A percentile compares a stretch with the other conserved stretches of the same genome.
Conservation (phyloP, 2,888 invertebrate genomes). For the Volucella inflata region DNA sequence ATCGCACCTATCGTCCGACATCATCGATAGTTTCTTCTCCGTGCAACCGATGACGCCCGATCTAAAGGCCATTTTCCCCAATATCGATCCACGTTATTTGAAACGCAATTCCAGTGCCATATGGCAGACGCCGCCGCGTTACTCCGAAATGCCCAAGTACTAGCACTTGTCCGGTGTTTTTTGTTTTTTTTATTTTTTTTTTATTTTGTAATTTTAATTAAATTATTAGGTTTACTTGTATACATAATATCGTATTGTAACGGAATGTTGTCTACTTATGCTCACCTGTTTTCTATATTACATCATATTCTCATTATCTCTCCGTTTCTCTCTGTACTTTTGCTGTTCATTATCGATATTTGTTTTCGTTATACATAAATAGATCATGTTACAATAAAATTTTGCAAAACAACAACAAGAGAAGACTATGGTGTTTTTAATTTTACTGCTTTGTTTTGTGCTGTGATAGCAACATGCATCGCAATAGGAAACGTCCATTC, state of each 20-base stretch:
- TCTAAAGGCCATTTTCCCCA: slow-evolving; percentile 88
- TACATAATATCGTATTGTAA: slow-evolving; percentile 24
- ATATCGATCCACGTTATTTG: slow-evolving; percentile 87
- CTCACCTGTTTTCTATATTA: slow-evolving; percentile 27
- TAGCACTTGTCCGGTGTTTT: slow-evolving; percentile 64
- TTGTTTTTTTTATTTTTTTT: background rate
- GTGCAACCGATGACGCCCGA: slow-evolving; percentile 87
- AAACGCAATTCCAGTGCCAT: slow-evolving; percentile 90
- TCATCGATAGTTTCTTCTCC: slow-evolving; percentile 87
- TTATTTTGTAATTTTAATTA: slow-evolving; percentile 33
- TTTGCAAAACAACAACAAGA: slow-evolving; percentile 15
- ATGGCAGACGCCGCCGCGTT: slow-evolving; percentile 89
- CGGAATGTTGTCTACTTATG: slow-evolving; percentile 38
- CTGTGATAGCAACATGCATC: too few relatives aligned
- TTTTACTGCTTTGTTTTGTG: too few relatives aligned
- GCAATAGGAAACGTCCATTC: too few relatives aligned
- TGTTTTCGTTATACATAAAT: slow-evolving; percentile 52
- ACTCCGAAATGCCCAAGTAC: slow-evolving; percentile 85
- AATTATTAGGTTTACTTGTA: slow-evolving; percentile 68
- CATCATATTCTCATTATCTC: background rate
- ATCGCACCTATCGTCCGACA: slow-evolving; percentile 81
- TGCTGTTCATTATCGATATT: slow-evolving; percentile 20
- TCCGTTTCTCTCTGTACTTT: slow-evolving; percentile 3
- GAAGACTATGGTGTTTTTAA: too few relatives aligned
- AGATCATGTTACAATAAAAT: slow-evolving; percentile 54